Conservation (phyloP, 1,140 invertebrate genomes). For the Anoplolepis gracilipes region DNA sequence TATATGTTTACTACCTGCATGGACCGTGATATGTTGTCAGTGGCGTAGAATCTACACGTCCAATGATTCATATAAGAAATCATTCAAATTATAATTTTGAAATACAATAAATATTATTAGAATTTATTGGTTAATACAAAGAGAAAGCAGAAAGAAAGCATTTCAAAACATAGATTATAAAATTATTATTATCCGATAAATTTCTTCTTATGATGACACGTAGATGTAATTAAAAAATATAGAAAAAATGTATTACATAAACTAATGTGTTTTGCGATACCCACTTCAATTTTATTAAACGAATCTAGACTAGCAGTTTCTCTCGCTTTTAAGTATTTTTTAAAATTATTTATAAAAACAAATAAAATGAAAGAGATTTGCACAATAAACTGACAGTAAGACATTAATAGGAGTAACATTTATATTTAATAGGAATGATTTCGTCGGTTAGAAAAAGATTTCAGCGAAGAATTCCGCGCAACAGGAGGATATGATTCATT, state of each 20-base stretch:
- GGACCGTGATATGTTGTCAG: slow-evolving; percentile 30
- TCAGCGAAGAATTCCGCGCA: not conserved
- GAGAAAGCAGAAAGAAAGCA: not conserved
- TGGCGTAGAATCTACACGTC: not conserved
- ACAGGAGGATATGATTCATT: not conserved
- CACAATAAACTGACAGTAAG: not conserved
- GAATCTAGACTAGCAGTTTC: not conserved
- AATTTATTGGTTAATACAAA: not conserved
- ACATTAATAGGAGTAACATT: not conserved
- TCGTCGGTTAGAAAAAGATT: not conserved
- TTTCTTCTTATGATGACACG: not conserved
- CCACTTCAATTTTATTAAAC: not conserved
- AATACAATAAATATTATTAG: not conserved
- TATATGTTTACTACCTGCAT: slow-evolving; percentile 50
- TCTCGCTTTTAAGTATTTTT: not conserved
- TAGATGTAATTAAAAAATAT: not conserved
- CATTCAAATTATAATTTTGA: not conserved
- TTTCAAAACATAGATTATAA: not conserved
- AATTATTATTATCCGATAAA: not conserved
- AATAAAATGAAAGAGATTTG: not conserved
- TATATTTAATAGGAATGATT: not conserved
- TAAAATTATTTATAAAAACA: not conserved
- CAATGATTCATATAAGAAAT: not conserved
- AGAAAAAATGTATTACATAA: not conserved
- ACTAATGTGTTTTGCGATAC: not conserved